Base-by-base conservation (phyloP, 2,888 invertebrate species). In the Tetragonisca angustula region DNA sequence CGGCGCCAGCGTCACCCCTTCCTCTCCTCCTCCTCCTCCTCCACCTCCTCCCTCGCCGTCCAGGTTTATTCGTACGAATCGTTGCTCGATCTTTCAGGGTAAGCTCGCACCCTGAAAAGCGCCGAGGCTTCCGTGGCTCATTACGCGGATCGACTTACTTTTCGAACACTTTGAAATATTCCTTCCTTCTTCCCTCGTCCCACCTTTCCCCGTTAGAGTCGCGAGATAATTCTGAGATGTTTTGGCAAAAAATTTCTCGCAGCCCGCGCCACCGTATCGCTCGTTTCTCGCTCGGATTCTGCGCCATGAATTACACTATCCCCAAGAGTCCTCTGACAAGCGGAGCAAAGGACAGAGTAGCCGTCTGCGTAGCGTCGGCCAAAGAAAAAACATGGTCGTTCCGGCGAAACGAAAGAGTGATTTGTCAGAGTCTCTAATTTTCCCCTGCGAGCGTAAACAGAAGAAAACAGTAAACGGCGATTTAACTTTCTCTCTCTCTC, bases 41-140 rank as follows among this genome's bases (percentile, higher is more conserved):
- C 27, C 27, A 1, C 27, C 27, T 2, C 27, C 27, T 2, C 36
- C 43, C 36, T 1, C 9, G 9, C 9, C 36, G 9, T 36, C 6
- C 61, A 68, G 56, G 72, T 81, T 81, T 62, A 81, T 81, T 83
- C 76, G 64, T 67, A 76, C 52, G 67, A 54, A 32, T 56, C 71
- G 71, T 72, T 76, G 72, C 72, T 76, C 68, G 54, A 72, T 73
- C 43, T 49, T 36, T 36, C 36, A 36, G 9, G 49, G n/a, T 4
- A 36, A 27, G 49, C 27, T 9, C 5, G 64, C 17, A 49, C 21
- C 52, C 19, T 67, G 62, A 52, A 67, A 62, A 43, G 69, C 65
- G 36, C 36, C 36, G 36, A 43, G 43, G 65, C 71, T 49, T 52
- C 62, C n/a, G 24, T 4, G 76, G 54, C 27, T 76, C 69, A 32